phyloP scores from a whole-genome alignment of 2,797 vertebrate genomes.

The Philypnodon macrostomus region DNA sequence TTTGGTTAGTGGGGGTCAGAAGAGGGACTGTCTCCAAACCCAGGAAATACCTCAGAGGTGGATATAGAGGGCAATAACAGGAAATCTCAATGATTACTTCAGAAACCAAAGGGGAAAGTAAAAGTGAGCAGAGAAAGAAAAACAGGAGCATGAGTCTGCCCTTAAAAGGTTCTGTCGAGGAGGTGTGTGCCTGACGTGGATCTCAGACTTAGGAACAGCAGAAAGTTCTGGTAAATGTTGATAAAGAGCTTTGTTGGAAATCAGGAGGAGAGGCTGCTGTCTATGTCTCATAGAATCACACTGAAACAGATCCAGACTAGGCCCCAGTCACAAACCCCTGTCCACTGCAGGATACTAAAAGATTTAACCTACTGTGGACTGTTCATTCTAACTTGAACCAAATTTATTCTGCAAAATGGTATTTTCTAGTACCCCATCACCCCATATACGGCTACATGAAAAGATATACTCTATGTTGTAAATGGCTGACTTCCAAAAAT shows the following conservation, averaged over 20 bases:
- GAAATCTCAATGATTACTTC: slow-evolving; percentile 69
- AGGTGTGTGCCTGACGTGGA: slow-evolving; percentile 33
- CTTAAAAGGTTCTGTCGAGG: slow-evolving; percentile 62
- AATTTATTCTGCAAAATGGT: too few relatives aligned
- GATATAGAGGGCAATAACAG: slow-evolving; percentile 68
- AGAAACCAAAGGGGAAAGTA: slow-evolving; percentile 52
- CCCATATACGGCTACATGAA: too few relatives aligned
- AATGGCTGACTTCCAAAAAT: too few relatives aligned
- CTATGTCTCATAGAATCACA: slow-evolving; percentile 33
- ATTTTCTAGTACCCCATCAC: too few relatives aligned
- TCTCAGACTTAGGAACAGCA: slow-evolving; percentile 53
- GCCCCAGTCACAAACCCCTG: background rate
- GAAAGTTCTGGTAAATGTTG: slow-evolving; percentile 59
- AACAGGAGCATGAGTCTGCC: slow-evolving; percentile 56
- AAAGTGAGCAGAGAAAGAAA: slow-evolving; percentile 41
- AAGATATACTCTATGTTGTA: too few relatives aligned
- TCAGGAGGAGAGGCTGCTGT: slow-evolving; percentile 20
- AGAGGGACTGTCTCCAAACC: slow-evolving; percentile 60
- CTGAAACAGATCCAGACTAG: slow-evolving; percentile 24
- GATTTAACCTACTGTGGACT: too few relatives aligned
- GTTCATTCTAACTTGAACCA: too few relatives aligned
- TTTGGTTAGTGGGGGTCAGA: slow-evolving; percentile 25
- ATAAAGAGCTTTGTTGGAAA: slow-evolving; percentile 56
- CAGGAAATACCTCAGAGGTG: slow-evolving; percentile 79
- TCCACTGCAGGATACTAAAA: too few relatives aligned